phyloP scores from a whole-genome alignment of 2,888 invertebrate genomes.

The Clivina fossor region DNA sequence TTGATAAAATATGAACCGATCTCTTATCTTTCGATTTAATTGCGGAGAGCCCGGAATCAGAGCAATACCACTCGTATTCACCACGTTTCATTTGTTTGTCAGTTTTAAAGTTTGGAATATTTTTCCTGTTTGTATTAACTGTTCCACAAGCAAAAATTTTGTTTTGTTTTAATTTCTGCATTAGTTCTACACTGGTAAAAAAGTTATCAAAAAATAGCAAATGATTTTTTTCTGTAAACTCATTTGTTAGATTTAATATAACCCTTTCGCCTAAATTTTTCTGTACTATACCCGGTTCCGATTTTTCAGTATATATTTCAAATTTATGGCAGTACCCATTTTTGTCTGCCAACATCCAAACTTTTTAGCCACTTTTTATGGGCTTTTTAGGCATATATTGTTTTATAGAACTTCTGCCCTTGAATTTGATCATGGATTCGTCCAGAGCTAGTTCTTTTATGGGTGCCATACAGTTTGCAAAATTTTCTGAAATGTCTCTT shows the following conservation, averaged over 20 bases:
- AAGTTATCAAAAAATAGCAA: conserved; percentile 8
- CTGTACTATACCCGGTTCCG: neutral
- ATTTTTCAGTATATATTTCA: neutral
- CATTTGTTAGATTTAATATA: conserved; percentile 1
- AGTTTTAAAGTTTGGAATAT: neutral
- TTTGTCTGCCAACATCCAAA: neutral
- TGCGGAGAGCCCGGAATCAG: neutral
- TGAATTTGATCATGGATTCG: neutral
- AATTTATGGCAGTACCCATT: neutral
- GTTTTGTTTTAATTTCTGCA: neutral
- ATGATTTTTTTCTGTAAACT: conserved; percentile 6
- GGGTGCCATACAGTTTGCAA: too few species aligned
- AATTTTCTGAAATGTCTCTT: too few species aligned
- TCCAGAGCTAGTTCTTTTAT: neutral
- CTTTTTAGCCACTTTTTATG: neutral
- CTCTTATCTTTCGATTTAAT: neutral
- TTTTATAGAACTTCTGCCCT: neutral
- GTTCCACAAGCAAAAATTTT: neutral
- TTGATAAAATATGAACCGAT: neutral
- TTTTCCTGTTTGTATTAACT: conserved; percentile 1
- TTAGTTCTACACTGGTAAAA: conserved; percentile 1
- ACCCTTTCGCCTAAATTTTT: neutral
- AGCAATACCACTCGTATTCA: neutral
- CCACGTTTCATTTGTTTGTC: neutral
- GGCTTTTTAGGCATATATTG: neutral